These are phyloP conservation scores for Redunca redunca DNA, from an alignment of 2,113 vertebrate genomes.

Conservation along the genomic window DNA sequence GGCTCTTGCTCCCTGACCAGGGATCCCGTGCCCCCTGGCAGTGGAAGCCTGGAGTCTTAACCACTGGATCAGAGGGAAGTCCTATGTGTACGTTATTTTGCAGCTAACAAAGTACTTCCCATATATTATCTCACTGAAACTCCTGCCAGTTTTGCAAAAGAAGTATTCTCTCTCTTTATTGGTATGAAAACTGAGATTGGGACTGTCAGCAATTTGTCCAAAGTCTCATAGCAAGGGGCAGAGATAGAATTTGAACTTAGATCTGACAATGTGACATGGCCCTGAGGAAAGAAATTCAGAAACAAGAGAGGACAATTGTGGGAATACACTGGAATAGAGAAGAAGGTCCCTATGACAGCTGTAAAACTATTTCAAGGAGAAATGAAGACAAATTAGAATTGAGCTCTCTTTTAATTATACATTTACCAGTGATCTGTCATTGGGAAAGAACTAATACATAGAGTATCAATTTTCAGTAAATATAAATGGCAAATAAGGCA, in stretches of 20 bases:
- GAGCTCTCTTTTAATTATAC: slow-evolving; percentile 72
- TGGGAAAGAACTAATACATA: slow-evolving; percentile 70
- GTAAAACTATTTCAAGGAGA: slow-evolving; percentile 63
- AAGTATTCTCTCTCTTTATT: background rate
- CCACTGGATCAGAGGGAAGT: background rate
- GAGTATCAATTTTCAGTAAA: slow-evolving; percentile 76
- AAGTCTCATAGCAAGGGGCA: background rate
- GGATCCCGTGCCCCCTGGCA: background rate
- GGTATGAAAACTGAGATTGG: background rate
- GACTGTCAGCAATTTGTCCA: background rate
- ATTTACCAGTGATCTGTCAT: slow-evolving; percentile 71
- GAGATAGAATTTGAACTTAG: slow-evolving; percentile 4
- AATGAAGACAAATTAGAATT: slow-evolving; percentile 74
- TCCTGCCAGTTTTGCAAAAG: background rate
- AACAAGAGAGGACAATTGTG: background rate
- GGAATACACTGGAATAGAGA: background rate
- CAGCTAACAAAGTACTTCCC: background rate
- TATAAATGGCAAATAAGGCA: slow-evolving; percentile 76
- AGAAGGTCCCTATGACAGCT: slow-evolving; percentile 28
- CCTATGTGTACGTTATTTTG: background rate
- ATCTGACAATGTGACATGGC: background rate
- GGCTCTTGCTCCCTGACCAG: background rate
- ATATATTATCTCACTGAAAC: background rate
- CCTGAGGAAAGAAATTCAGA: background rate
- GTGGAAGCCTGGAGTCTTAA: background rate